phyloP scores from a whole-genome alignment of 2,888 invertebrate species.

The Pyralis farinalis region DNA sequence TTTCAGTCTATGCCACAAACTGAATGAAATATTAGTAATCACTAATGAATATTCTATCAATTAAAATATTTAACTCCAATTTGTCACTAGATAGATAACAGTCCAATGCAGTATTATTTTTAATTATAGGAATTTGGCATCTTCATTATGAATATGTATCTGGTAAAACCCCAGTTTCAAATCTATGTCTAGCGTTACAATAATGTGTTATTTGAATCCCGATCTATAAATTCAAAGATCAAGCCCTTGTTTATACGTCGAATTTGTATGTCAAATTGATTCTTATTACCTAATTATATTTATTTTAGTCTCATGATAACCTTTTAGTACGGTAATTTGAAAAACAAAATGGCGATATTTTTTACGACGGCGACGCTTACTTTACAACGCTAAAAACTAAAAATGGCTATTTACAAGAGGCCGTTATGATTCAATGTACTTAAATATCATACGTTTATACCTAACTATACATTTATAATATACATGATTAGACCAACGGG shows the following conservation, averaged over 20 bases:
- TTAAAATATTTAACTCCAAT: slow-evolving; percentile 11
- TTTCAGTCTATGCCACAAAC: slow-evolving; percentile 5
- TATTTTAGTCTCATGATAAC: slow-evolving; percentile 5
- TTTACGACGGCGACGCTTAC: slow-evolving; percentile 28
- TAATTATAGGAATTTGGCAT: slow-evolving; percentile 7
- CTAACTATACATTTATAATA: slow-evolving; percentile 69
- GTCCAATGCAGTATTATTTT: slow-evolving; percentile 8
- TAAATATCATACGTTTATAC: slow-evolving; percentile 40
- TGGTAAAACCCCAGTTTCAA: slow-evolving; percentile 3
- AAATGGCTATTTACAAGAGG: slow-evolving; percentile 72
- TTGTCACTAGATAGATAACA: slow-evolving; percentile 4
- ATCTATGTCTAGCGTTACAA: slow-evolving; percentile 1
- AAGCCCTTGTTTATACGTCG: background rate
- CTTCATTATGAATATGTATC: slow-evolving; percentile 4
- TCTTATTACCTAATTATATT: slow-evolving; percentile 2
- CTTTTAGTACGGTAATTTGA: slow-evolving; percentile 5
- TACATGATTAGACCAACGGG: slow-evolving; percentile 19
- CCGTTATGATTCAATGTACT: slow-evolving; percentile 43
- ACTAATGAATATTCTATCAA: slow-evolving; percentile 2
- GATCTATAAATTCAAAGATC: background rate
- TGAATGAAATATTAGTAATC: slow-evolving; percentile 11
- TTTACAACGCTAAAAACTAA: slow-evolving; percentile 41
- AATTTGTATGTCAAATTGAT: background rate
- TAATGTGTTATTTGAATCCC: background rate
- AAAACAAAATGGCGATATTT: slow-evolving; percentile 32